A percentile compares a stretch with the other conserved stretches of the same genome.
Conservation (phyloP, 1,140 invertebrate genomes). For the Wasmannia auropunctata region DNA sequence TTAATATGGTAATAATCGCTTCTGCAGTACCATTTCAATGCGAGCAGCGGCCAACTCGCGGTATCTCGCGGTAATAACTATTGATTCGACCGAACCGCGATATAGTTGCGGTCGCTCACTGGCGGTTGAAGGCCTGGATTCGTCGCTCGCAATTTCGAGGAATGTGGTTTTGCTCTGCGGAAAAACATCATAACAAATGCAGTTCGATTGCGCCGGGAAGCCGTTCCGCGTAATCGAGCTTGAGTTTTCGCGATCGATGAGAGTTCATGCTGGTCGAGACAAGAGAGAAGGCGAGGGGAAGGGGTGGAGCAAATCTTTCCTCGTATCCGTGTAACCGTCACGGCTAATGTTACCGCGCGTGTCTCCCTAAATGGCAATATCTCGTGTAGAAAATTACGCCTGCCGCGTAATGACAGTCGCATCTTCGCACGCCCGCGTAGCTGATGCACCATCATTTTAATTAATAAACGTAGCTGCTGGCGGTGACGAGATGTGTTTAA, state of each 20-base stretch:
- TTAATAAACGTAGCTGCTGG: background rate
- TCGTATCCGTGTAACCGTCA: background rate
- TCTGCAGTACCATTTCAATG: background rate
- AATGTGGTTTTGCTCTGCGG: background rate
- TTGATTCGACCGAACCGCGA: constrained; percentile 20
- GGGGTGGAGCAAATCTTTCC: no score
- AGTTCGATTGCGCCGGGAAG: background rate
- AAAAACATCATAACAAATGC: constrained; percentile 19
- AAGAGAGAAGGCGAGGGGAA: no score
- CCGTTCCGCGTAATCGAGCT: background rate
- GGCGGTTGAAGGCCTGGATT: constrained; percentile 6
- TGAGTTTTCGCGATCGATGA: constrained; percentile 1
- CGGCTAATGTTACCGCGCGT: background rate
- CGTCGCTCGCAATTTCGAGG: background rate
- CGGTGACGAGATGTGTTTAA: background rate
- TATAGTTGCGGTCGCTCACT: background rate
- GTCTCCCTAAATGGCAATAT: background rate
- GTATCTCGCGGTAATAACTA: constrained; percentile 20
- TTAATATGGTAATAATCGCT: background rate
- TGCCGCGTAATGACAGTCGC: background rate
- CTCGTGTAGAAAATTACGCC: constrained; percentile 8
- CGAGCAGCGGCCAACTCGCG: background rate
- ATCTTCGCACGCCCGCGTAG: background rate
- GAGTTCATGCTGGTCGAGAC: background rate
- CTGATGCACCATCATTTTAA: background rate